A percentile compares a stretch with the other conserved stretches of the same genome.
Conservation (phyloP, 1,140 invertebrate genomes). For the Hyles euphorbiae region DNA sequence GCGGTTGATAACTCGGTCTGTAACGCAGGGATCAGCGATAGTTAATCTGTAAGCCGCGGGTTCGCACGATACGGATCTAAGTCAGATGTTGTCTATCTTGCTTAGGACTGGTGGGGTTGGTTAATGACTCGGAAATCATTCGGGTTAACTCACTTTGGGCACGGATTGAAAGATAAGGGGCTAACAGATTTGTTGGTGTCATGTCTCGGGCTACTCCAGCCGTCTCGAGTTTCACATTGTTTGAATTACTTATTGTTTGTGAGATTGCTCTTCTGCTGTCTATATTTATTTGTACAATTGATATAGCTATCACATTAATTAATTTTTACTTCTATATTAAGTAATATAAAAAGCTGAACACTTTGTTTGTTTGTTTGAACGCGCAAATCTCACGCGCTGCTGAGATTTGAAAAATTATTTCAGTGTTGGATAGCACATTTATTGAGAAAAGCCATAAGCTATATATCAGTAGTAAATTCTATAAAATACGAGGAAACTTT, state of each 20-base stretch:
- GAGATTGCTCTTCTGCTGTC: background rate
- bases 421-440: too few relatives aligned
- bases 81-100: conserved; percentile 71
- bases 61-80: conserved; percentile 67
- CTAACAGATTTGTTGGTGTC: conserved; percentile 68
- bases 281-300: background rate
- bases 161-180: conserved; percentile 69
- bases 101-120: conserved; percentile 60
- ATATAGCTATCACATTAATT: background rate
- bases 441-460: too few relatives aligned
- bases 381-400: too few relatives aligned
- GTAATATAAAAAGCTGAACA: background rate
- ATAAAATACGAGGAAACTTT: too few relatives aligned
- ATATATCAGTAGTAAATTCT: too few relatives aligned
- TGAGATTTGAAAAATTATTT: too few relatives aligned
- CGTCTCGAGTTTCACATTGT: conserved; percentile 11
- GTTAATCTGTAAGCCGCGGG: conserved; percentile 65
- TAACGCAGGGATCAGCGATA: conserved; percentile 41
- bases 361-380: too few relatives aligned
- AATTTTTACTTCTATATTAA: background rate
- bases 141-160: conserved; percentile 61
- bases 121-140: conserved; percentile 74
- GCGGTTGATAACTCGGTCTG: conserved; percentile 64
- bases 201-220: conserved; percentile 38
- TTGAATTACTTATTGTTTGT: background rate